phyloP scores from a whole-genome alignment of 2,113 vertebrate species.

The Takifugu flavidus region DNA sequence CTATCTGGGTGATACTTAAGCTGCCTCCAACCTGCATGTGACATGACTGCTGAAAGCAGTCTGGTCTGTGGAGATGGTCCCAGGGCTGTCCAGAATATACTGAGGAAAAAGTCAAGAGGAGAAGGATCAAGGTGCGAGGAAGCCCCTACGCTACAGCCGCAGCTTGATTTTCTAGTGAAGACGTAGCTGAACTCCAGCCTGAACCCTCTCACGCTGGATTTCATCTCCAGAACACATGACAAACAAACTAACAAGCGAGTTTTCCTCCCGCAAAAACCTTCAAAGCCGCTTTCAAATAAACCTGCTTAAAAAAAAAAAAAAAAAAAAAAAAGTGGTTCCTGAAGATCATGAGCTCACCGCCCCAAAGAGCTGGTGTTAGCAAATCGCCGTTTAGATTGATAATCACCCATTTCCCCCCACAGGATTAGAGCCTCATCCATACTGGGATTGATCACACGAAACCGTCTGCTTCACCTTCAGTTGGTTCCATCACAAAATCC shows the following conservation, averaged over 20 bases:
- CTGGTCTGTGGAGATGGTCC: neutral
- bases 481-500: conserved; percentile 10
- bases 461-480: conserved; percentile 4
- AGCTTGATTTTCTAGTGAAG: conserved; percentile 18
- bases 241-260: conserved; percentile 22
- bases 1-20: conserved; percentile 48
- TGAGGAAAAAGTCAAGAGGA: too few species aligned
- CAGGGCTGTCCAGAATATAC: neutral
- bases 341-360: too few species aligned
- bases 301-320: conserved; percentile 5
- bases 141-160: neutral
- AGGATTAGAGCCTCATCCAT: conserved; percentile 5
- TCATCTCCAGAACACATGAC: conserved; percentile 46
- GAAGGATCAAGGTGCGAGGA: too few species aligned
- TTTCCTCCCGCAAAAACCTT: neutral
- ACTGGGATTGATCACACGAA: conserved; percentile 10
- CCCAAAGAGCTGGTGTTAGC: too few species aligned
- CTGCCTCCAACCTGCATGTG: conserved; percentile 33
- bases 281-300: conserved; percentile 26
- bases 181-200: conserved; percentile 34
- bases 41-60: conserved; percentile 19
- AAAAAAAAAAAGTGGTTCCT: neutral
- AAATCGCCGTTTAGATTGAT: too few species aligned
- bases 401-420: too few species aligned
- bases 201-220: conserved; percentile 24